phyloP scores from a whole-genome alignment of 2,797 vertebrate genomes.

The Liasis olivaceus region DNA sequence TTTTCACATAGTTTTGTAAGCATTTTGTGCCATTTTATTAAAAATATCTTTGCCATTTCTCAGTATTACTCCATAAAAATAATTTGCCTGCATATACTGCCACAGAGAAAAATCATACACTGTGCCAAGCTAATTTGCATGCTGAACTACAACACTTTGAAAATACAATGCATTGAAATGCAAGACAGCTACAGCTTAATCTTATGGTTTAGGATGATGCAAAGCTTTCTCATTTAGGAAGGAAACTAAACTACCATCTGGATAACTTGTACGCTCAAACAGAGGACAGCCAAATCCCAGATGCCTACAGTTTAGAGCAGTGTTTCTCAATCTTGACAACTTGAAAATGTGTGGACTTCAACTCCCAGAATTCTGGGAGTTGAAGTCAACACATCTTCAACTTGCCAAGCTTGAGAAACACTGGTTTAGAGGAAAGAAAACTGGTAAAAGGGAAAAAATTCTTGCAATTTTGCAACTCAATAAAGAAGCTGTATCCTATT shows the following conservation, averaged over 20 bases:
- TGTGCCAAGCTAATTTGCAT: slow-evolving; percentile 27
- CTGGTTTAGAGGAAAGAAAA: neutral
- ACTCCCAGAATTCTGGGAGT: no score
- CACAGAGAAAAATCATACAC: slow-evolving; percentile 33
- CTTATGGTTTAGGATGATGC: slow-evolving; percentile 64
- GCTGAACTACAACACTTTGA: slow-evolving; percentile 47
- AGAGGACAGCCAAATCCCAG: slow-evolving; percentile 22
- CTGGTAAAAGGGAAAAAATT: neutral
- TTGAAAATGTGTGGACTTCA: no score
- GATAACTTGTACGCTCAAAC: slow-evolving; percentile 48
- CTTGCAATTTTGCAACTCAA: slow-evolving; percentile 21
- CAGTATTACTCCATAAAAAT: neutral
- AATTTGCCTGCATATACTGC: slow-evolving; percentile 23
- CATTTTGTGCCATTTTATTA: slow-evolving; percentile 29
- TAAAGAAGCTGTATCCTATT: neutral
- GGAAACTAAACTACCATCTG: slow-evolving; percentile 56
- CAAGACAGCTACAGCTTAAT: slow-evolving; percentile 58
- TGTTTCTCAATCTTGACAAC: no score
- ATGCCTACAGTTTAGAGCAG: slow-evolving; percentile 12
- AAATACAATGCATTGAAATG: slow-evolving; percentile 54
- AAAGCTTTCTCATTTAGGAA: slow-evolving; percentile 62
- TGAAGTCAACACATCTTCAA: no score
- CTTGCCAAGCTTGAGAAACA: no score
- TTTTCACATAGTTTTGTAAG: slow-evolving; percentile 23
- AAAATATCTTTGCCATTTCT: slow-evolving; percentile 28